Evolutionary conservation across 2,888 invertebrate species (phyloP).

Genomic region (Drosophila affinis): DNA sequence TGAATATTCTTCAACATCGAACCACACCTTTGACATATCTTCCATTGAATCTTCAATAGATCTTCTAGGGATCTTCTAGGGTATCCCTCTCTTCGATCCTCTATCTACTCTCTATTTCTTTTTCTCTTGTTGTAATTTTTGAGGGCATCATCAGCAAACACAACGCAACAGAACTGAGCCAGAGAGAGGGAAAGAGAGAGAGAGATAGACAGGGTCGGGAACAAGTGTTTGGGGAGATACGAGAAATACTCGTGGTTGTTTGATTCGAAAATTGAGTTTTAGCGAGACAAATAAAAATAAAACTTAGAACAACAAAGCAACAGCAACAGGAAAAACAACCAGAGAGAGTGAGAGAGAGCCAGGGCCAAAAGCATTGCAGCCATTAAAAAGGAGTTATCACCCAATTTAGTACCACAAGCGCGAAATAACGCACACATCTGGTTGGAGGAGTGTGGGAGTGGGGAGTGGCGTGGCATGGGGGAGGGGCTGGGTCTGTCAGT

Average conservation of each 20-base stretch:
- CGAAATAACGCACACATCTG: conserved; percentile 80
- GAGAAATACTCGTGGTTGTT: conserved; percentile 75
- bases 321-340: conserved; percentile 12
- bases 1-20: background rate
- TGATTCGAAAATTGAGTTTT: conserved; percentile 80
- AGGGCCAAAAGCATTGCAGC: conserved; percentile 45
- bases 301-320: conserved; percentile 18
- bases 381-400: conserved; percentile 78
- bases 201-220: conserved; percentile 2
- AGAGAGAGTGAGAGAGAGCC: conserved; percentile 21
- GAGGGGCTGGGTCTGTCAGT: background rate
- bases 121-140: conserved; percentile 10
- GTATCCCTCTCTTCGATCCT: background rate
- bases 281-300: conserved; percentile 54
- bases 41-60: background rate
- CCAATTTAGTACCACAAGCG: conserved; percentile 73
- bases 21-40: background rate
- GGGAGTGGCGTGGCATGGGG: background rate
- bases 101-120: background rate
- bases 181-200: conserved; percentile 18
- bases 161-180: conserved; percentile 27
- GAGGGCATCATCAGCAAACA: conserved; percentile 64
- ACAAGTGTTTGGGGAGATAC: conserved; percentile 21
- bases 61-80: conserved; percentile 1
- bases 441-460: conserved; percentile 59